Evolutionary conservation across 2,797 vertebrate genomes (phyloP), one percentile per base, ranked within the genome.

Genomic region (Eutrigla gurnardus): DNA sequence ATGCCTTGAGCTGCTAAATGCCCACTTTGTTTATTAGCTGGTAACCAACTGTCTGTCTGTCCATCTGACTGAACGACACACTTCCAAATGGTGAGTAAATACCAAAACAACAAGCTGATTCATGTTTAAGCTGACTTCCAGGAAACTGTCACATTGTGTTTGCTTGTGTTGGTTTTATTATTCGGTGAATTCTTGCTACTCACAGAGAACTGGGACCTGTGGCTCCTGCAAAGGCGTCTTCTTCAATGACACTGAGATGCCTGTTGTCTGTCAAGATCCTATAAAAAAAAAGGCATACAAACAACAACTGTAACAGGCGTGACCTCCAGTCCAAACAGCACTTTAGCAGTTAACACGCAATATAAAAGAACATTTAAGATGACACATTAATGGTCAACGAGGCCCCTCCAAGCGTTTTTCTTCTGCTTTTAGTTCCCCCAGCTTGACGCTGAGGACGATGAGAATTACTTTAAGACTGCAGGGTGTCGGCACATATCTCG

Each of bases 241-340:
- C 91, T 74, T 97, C 93, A 58, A 98, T 96, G 82, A 90, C 55
- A 65, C 88, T 86, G 46, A 98, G 96, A 73, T 93, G 86, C 60
- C 64, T 87, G 67, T 98, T 98, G 87, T 95, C 94, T 86, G 94
- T 97, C 58, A 98, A 90, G 81, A 96, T 94, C 83, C 97, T 97
- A 78, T 59, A 85, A 58, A 60, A 70, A 8, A 78, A 42, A 85
- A 4, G 58, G 25, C 25, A 25, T 25, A 25, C 25, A 42, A 73
- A 32, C 43, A 68, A 43, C 33, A 55, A 66, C 33, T 53, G 40
- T 40, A 37, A 77, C 15, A 40, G 12, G 70, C 39, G 25, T 65
- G 77, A 77, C 78, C 65, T 81, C 18, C n/a, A 73, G 37, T 52
- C 6, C 39, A 18, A 58, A 77, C 60, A 59, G 55, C 25, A 73